Conservation (phyloP, 2,113 vertebrate species). For the Leucoraja erinaceus region DNA sequence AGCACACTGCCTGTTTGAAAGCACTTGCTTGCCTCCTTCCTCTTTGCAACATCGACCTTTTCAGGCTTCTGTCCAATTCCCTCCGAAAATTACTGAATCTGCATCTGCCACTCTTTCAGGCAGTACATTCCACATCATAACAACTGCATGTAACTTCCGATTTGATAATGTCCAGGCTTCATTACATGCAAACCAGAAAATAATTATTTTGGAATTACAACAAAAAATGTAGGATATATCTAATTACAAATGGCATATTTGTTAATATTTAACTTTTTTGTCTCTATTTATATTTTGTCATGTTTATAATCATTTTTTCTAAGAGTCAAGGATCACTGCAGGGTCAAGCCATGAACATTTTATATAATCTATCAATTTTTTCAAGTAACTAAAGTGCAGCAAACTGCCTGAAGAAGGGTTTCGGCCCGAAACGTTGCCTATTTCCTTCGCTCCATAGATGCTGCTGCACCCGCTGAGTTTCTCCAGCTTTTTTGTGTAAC, state of each 20-base stretch:
- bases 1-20: not conserved
- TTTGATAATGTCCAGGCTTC: not conserved
- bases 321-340: not conserved
- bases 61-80: not conserved
- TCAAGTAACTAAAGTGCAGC: not conserved
- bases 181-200: not conserved
- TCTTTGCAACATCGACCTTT: not conserved
- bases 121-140: not conserved
- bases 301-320: too few relatives aligned
- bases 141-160: not conserved
- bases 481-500: too few relatives aligned
- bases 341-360: not conserved
- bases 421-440: too few relatives aligned
- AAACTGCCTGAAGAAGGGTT: too few relatives aligned
- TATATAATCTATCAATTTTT: not conserved
- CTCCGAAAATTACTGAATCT: not conserved
- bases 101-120: not conserved
- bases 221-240: not conserved
- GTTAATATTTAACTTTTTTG: not conserved
- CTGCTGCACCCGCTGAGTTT: too few relatives aligned
- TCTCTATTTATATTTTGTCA: too few relatives aligned
- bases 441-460: too few relatives aligned
- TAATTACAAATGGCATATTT: not conserved
- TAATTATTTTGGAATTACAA: not conserved
- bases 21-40: not conserved